A percentile compares a stretch with the other conserved stretches of the same genome.
Evolutionary conservation across 2,888 invertebrate genomes (phyloP).

Genomic region (Trimorus sp.): DNA sequence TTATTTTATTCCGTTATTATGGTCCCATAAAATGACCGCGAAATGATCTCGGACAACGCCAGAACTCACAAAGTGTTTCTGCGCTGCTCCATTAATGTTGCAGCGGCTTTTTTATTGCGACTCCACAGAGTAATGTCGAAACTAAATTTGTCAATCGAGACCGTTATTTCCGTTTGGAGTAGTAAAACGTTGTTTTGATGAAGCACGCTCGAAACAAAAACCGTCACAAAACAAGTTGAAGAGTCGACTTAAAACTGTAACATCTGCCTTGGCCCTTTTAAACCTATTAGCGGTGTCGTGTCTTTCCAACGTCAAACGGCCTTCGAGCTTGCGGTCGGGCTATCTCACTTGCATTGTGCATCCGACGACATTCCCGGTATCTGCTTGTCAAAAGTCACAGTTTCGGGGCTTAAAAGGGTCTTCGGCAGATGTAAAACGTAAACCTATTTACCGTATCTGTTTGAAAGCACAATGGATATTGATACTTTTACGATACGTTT

Average conservation of each 20-base stretch:
- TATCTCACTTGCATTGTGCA: constrained; percentile 29
- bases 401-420: constrained; percentile 1
- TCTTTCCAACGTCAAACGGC: constrained; percentile 28
- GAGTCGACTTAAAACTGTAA: neutral
- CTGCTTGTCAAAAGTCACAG: constrained; percentile 7
- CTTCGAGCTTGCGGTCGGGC: constrained; percentile 14
- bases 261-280: constrained; percentile 36
- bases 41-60: too few species aligned
- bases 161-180: too few species aligned
- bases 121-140: too few species aligned
- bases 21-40: too few species aligned
- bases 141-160: too few species aligned
- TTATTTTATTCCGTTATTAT: constrained; percentile 8
- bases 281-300: constrained; percentile 27
- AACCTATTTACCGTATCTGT: constrained; percentile 11
- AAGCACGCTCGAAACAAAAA: neutral
- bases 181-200: too few species aligned
- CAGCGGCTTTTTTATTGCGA: too few species aligned
- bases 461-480: neutral
- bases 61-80: too few species aligned
- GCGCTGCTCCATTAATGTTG: too few species aligned
- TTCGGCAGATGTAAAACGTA: constrained; percentile 9
- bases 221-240: neutral
- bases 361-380: constrained; percentile 8
- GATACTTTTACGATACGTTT: neutral